Evolutionary conservation across 2,888 invertebrate species (phyloP).

Genomic region (Diadromus collaris): DNA sequence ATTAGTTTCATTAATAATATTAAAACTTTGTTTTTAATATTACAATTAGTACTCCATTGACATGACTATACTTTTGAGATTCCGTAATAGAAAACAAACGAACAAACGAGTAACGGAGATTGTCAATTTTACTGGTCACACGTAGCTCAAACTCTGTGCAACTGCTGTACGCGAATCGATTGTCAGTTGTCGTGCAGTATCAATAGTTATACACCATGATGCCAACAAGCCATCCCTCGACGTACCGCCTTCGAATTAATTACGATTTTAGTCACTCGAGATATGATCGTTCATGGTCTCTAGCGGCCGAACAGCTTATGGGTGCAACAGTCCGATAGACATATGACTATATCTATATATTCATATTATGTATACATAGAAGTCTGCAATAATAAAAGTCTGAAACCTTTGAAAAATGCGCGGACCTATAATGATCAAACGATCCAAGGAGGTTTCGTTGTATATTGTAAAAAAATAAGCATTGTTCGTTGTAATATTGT

Average conservation of each 20-base stretch:
- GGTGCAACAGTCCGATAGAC: slow-evolving; percentile 9
- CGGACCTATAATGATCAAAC: slow-evolving; percentile 40
- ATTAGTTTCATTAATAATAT: background rate
- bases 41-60: background rate
- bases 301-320: slow-evolving; percentile 21
- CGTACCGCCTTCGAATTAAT: slow-evolving; percentile 58
- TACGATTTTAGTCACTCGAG: slow-evolving; percentile 55
- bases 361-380: background rate
- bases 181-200: slow-evolving; percentile 6
- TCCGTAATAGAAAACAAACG: background rate
- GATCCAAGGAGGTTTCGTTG: background rate
- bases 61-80: background rate
- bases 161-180: slow-evolving; percentile 11
- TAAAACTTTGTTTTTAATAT: background rate
- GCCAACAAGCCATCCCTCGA: slow-evolving; percentile 25
- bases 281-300: slow-evolving; percentile 48
- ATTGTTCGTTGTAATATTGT: slow-evolving; percentile 16
- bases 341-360: background rate
- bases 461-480: background rate
- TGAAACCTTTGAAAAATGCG: slow-evolving; percentile 25
- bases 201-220: background rate
- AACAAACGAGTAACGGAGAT: slow-evolving; percentile 11
- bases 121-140: slow-evolving; percentile 15
- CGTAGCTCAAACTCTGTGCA: slow-evolving; percentile 4
- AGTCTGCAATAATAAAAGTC: slow-evolving; percentile 37